Evolutionary conservation across 1,140 invertebrate genomes (phyloP), one percentile per base, ranked within the genome.

Genomic region (Adelges cooleyi): DNA sequence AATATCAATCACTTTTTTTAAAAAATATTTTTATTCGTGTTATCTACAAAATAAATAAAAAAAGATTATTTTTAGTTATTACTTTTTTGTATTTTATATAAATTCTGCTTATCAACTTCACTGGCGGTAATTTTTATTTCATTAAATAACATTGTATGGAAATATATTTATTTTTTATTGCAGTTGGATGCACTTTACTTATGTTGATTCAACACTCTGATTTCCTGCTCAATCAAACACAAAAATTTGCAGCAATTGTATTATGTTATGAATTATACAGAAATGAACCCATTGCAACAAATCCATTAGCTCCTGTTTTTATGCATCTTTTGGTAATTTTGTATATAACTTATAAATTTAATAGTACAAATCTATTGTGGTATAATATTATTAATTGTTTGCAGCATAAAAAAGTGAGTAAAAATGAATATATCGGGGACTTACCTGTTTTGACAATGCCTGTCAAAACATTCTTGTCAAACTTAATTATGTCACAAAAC

Each of bases 221-320:
- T 73, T 72, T 90, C 2, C 72, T 90, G 15, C 78, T 83, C 23
- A 80, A 82, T 67, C 77, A 80, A 50, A 78, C 80, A 68, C 86
- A 89, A 72, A 77, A 84, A 59, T 70, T 90, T 50, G 81, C 82
- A 29, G 84, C 85, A 25, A 75, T 87, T 23, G 80, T 81, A 17
- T 74, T 90, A n/a, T 75, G 90, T 13, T 85, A 82, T 75, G 86
- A 89, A 68, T 78, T 89, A 69, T 89, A 87, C 73, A 80, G 81
- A 72, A 79, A 78, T 22, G 86, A 89, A 69, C 78, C 82, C 4
- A 74, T 86, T 36, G 76, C 79, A 25, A 78, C 77, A 6, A 88
- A 85, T 69, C 87, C 88, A 18, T 90, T 89, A 75, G 83, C 81
- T 5, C 78, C 82, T 67, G 81, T 84, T 15, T 85, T 86, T 74